phyloP scores from a whole-genome alignment of 2,888 invertebrate species.

The Thymelicus sylvestris region DNA sequence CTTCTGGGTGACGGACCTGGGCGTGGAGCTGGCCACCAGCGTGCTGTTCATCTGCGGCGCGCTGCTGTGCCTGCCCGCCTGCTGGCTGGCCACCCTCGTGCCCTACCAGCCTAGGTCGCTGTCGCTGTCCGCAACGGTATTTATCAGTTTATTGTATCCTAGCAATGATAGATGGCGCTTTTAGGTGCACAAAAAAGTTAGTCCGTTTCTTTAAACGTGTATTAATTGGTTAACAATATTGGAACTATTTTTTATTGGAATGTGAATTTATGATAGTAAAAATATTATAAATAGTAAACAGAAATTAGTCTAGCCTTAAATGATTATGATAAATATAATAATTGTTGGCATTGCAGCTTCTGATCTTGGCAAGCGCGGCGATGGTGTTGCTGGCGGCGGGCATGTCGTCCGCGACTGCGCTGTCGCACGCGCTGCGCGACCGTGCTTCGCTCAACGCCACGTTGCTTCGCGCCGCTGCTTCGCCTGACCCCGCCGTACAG shows the following conservation, averaged over 20 bases:
- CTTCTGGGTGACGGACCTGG: conserved; percentile 76
- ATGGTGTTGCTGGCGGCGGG: conserved; percentile 68
- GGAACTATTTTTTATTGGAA: no score
- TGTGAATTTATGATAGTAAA: no score
- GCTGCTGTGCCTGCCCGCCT: conserved; percentile 72
- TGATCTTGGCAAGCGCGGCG: conserved; percentile 64
- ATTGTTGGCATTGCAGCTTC: conserved; percentile 53
- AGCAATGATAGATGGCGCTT: no score
- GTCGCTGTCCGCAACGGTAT: conserved; percentile 63
- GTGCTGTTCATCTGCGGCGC: conserved; percentile 66
- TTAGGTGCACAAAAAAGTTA: no score
- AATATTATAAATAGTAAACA: no score
- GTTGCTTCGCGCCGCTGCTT: conserved; percentile 68
- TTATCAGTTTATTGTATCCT: conserved; percentile 17
- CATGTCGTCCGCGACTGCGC: conserved; percentile 56
- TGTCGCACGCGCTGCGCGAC: conserved; percentile 66
- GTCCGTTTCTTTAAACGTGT: no score
- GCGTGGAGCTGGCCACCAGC: conserved; percentile 65
- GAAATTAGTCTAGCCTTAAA: no score
- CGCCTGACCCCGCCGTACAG: conserved; percentile 61
- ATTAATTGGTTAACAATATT: no score
- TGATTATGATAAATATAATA: no score
- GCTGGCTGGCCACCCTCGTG: conserved; percentile 73
- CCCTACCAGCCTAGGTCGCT: conserved; percentile 66
- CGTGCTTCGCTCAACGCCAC: conserved; percentile 63